Conservation (phyloP, 2,797 vertebrate genomes). For the Sebastes hubbsi region DNA sequence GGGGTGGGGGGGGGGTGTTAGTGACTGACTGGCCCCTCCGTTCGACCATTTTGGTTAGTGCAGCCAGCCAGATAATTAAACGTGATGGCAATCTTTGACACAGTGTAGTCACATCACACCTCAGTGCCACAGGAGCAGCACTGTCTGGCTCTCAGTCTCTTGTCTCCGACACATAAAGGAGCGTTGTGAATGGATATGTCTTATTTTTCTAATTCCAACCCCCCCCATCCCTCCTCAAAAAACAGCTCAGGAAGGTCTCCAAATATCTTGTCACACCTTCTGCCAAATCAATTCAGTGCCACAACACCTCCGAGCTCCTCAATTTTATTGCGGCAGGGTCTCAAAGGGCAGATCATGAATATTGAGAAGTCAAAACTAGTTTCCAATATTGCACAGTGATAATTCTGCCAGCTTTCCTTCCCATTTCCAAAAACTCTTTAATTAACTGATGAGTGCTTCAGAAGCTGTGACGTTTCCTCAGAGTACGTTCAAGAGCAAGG, state of each 20-base stretch:
- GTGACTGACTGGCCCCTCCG: constrained; percentile 48
- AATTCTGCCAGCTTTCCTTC: background rate
- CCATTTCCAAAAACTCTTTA: constrained; percentile 32
- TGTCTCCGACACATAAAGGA: constrained; percentile 22
- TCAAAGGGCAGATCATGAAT: constrained; percentile 25
- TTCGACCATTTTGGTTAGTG: constrained; percentile 71
- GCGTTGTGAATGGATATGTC: constrained; percentile 22
- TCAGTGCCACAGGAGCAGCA: constrained; percentile 52
- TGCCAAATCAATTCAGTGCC: constrained; percentile 18
- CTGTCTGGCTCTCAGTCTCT: constrained; percentile 54
- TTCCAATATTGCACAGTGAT: background rate
- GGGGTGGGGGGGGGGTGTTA: constrained; percentile 12
- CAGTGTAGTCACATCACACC: constrained; percentile 70
- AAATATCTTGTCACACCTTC: constrained; percentile 18
- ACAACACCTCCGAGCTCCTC: constrained; percentile 6
- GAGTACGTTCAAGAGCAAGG: constrained; percentile 33
- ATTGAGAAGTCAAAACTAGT: constrained; percentile 14
- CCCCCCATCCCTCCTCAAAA: background rate
- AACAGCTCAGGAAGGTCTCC: background rate
- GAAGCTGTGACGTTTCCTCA: constrained; percentile 21
- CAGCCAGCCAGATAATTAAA: constrained; percentile 80
- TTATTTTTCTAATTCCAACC: constrained; percentile 6
- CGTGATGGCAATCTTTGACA: constrained; percentile 76
- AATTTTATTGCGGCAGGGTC: background rate
- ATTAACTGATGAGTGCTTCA: constrained; percentile 44